phyloP scores from a whole-genome alignment of 2,113 vertebrate species.

The Atherinomorus stipes region DNA sequence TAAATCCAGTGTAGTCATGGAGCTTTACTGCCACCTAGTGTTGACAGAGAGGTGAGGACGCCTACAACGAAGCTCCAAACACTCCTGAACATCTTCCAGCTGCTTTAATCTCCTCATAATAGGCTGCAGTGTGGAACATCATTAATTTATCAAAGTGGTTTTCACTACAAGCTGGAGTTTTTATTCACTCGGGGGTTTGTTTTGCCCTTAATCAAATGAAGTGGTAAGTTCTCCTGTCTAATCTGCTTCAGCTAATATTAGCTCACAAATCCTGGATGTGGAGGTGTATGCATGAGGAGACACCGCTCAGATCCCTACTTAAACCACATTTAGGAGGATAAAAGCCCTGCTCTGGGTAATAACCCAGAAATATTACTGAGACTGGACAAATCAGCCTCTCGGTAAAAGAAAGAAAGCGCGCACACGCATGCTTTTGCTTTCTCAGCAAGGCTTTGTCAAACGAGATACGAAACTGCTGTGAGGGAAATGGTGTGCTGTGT shows the following conservation, averaged over 20 bases:
- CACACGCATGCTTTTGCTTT: constrained; percentile 31
- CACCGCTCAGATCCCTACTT: constrained; percentile 24
- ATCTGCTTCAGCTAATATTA: constrained; percentile 19
- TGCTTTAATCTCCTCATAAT: background rate
- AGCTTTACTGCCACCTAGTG: constrained; percentile 34
- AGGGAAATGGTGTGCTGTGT: constrained; percentile 42
- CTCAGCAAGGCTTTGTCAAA: constrained; percentile 51
- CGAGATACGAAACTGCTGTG: constrained; percentile 45
- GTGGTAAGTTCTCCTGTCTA: constrained; percentile 5
- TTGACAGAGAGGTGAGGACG: background rate
- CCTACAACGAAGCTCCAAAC: background rate
- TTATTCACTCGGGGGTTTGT: constrained; percentile 27
- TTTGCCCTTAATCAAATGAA: constrained; percentile 25
- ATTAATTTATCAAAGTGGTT: constrained; percentile 14
- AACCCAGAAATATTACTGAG: constrained; percentile 40
- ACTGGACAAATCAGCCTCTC: constrained; percentile 30
- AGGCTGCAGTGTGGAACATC: background rate
- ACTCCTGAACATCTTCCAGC: background rate
- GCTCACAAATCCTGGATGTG: background rate
- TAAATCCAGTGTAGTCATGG: background rate
- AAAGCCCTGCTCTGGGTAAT: constrained; percentile 41
- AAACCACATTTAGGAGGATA: constrained; percentile 40
- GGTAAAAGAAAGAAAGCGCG: background rate
- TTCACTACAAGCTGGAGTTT: constrained; percentile 14
- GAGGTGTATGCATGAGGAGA: constrained; percentile 23